A percentile compares a stretch with the other conserved stretches of the same genome.
Evolutionary conservation across 2,797 vertebrate genomes (phyloP).

Genomic region (Esox masquinongy): DNA sequence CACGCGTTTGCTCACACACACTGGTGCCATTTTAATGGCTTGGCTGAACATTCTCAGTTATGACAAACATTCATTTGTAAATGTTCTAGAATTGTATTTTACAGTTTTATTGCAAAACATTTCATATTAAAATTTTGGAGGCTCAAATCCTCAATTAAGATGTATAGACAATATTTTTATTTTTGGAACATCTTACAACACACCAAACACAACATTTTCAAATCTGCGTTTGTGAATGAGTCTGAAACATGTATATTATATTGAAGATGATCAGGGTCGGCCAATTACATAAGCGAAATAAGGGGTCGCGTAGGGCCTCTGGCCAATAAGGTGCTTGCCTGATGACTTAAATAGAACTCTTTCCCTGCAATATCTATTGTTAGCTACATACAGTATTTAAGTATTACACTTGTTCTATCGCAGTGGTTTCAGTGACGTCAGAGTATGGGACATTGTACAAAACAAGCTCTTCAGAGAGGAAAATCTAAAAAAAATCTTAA

Average conservation of each 20-base stretch:
- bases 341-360: no score
- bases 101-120: not conserved
- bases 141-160: slow-evolving; percentile 28
- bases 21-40: slow-evolving; percentile 24
- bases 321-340: no score
- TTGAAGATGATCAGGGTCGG: not conserved
- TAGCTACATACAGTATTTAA: no score
- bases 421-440: no score
- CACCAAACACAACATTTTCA: no score
- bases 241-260: not conserved
- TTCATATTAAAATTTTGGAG: slow-evolving; percentile 20
- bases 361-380: no score
- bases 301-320: no score
- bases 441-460: no score
- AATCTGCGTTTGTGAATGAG: not conserved
- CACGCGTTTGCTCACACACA: slow-evolving; percentile 29
- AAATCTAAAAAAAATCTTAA: no score
- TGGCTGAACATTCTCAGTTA: not conserved
- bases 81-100: not conserved
- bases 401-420: no score
- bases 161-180: not conserved
- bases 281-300: no score
- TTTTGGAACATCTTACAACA: not conserved
- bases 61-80: slow-evolving; percentile 5
- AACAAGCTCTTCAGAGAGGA: no score